A percentile compares a stretch with the other conserved stretches of the same genome.
These are phyloP conservation scores for Marmota flaviventris DNA, from an alignment of 2,113 vertebrate species.

Conservation along the genomic window DNA sequence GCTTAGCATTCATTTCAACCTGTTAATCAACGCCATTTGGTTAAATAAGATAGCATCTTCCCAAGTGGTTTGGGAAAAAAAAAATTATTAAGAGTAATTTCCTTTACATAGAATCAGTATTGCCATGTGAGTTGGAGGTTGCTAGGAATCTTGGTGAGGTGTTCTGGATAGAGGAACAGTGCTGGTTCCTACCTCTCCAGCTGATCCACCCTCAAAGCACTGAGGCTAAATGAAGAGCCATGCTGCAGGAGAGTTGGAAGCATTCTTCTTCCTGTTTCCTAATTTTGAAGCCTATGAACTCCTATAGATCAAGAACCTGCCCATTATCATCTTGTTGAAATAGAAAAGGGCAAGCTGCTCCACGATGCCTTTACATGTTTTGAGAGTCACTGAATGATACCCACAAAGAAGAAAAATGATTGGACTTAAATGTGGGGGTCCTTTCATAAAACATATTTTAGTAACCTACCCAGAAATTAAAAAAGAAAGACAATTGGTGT, in stretches of 20 bases:
- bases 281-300: not conserved
- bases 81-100: constrained; percentile 72
- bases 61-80: constrained; percentile 55
- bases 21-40: constrained; percentile 77
- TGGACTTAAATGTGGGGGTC: not conserved
- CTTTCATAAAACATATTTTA: constrained; percentile 12
- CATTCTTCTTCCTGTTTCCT: not conserved
- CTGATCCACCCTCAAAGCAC: not conserved
- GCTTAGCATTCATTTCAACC: constrained; percentile 71
- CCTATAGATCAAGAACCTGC: not conserved
- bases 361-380: constrained; percentile 28
- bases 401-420: constrained; percentile 34
- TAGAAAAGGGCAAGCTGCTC: not conserved
- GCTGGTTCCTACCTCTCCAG: not conserved
- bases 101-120: constrained; percentile 53
- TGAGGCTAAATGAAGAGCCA: constrained; percentile 1
- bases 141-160: not conserved
- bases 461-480: constrained; percentile 20
- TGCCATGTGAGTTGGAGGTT: constrained; percentile 13
- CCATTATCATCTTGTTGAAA: not conserved
- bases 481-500: not conserved
- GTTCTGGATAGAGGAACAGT: not conserved
- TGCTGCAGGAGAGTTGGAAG: not conserved
- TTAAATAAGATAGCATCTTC: constrained; percentile 75
- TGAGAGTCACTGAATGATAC: not conserved